These are phyloP conservation scores for Myioborus melanocephalus DNA, from an alignment of 2,797 vertebrate species.

Conservation along the genomic window DNA sequence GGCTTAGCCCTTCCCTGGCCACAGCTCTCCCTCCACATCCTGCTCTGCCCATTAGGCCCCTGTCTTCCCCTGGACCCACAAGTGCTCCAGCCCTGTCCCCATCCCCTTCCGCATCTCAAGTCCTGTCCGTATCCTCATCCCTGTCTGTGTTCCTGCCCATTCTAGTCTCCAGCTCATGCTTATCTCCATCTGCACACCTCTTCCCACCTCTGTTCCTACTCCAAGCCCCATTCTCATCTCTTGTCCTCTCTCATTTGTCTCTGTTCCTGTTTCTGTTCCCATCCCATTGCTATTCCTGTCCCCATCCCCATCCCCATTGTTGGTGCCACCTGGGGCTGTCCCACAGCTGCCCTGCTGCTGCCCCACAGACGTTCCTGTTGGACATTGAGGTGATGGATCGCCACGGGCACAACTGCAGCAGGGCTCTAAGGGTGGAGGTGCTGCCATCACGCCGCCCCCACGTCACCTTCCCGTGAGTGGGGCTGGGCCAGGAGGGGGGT, in stretches of 20 bases:
- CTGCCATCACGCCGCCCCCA: conserved; percentile 8
- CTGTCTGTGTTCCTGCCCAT: neutral
- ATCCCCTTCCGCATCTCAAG: neutral
- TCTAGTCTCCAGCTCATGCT: neutral
- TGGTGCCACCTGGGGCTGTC: neutral
- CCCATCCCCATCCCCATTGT: neutral
- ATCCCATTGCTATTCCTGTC: neutral
- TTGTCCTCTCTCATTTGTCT: neutral
- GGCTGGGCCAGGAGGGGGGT: fast-evolving
- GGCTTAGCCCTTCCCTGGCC: neutral
- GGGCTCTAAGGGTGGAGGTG: conserved; percentile 66
- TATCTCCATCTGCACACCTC: neutral
- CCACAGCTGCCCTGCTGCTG: fast-evolving
- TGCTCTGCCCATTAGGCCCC: neutral
- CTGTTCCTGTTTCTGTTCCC: neutral
- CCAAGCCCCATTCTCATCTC: neutral
- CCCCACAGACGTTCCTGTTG: conserved; percentile 53
- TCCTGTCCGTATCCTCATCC: neutral
- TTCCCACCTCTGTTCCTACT: neutral
- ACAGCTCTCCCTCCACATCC: fast-evolving
- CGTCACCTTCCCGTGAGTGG: conserved; percentile 74
- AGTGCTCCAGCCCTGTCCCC: neutral
- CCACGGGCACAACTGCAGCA: conserved; percentile 50
- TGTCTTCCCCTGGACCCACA: fast-evolving
- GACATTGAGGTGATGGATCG: conserved; percentile 61